phyloP scores from a whole-genome alignment of 2,888 invertebrate species.

The Pandemis heparana region DNA sequence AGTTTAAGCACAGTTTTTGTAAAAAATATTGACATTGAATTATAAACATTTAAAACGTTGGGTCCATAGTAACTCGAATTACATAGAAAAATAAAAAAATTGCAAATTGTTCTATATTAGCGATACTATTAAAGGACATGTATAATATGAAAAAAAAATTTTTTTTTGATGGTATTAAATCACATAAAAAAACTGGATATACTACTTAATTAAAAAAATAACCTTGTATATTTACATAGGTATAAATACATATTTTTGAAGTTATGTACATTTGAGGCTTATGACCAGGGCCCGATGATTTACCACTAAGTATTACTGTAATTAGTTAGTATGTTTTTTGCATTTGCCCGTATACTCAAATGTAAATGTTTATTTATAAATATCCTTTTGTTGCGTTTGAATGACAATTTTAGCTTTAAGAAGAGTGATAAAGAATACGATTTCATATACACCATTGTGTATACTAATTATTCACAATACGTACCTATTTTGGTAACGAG shows the following conservation, averaged over 20 bases:
- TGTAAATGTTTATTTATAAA: background rate
- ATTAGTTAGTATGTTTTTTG: slow-evolving; percentile 11
- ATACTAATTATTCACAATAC: background rate
- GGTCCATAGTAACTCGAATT: too few species aligned
- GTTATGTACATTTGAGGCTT: background rate
- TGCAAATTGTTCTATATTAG: too few species aligned
- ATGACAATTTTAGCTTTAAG: slow-evolving; percentile 7
- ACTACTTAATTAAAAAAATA: background rate
- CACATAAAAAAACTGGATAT: too few species aligned
- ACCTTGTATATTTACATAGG: too few species aligned
- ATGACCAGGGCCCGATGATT: background rate
- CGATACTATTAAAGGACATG: too few species aligned
- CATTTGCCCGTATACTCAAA: slow-evolving; percentile 16
- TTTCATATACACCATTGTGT: background rate
- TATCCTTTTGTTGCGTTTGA: slow-evolving; percentile 15
- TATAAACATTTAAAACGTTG: too few species aligned
- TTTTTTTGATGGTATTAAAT: too few species aligned
- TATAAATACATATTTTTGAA: background rate
- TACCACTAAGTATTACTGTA: slow-evolving; percentile 8
- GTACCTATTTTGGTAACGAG: background rate
- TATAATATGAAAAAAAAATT: too few species aligned
- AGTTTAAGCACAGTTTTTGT: too few species aligned
- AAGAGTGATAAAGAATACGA: background rate
- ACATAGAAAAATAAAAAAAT: too few species aligned
- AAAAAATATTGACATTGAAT: too few species aligned